phyloP scores from a whole-genome alignment of 2,888 invertebrate genomes.

The Tetragonula carbonaria region DNA sequence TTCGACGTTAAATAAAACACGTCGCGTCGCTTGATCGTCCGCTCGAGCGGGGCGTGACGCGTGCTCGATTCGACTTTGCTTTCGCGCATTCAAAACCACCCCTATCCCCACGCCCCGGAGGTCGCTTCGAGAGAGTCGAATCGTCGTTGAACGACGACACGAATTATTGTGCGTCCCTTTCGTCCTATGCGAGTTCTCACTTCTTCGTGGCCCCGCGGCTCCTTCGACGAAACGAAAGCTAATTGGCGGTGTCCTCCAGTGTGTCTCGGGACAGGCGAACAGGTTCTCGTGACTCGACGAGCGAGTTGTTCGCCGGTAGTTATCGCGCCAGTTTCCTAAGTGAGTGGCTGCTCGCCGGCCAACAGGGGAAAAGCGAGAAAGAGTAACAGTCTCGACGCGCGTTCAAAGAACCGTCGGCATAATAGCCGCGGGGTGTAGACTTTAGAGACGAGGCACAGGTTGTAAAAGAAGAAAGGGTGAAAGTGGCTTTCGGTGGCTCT shows the following conservation, averaged over 20 bases:
- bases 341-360: conserved; percentile 3
- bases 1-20: conserved; percentile 69
- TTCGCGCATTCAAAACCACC: conserved; percentile 21
- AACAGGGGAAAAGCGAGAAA: neutral
- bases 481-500: neutral
- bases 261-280: neutral
- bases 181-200: neutral
- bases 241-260: conserved; percentile 3
- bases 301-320: neutral
- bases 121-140: conserved; percentile 7
- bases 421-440: neutral
- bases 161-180: neutral
- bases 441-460: too few relatives aligned
- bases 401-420: neutral
- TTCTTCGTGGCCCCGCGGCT: neutral
- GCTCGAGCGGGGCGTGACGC: conserved; percentile 46
- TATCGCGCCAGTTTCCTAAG: neutral
- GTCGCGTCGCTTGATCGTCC: conserved; percentile 56
- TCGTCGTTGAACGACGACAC: neutral
- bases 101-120: neutral
- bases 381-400: conserved; percentile 17
- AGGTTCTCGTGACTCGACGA: neutral
- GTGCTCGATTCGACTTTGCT: conserved; percentile 39
- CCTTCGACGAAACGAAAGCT: neutral
- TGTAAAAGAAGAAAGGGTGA: neutral